Conservation (phyloP, 2,888 invertebrate species). For the Oasisia sp. region DNA sequence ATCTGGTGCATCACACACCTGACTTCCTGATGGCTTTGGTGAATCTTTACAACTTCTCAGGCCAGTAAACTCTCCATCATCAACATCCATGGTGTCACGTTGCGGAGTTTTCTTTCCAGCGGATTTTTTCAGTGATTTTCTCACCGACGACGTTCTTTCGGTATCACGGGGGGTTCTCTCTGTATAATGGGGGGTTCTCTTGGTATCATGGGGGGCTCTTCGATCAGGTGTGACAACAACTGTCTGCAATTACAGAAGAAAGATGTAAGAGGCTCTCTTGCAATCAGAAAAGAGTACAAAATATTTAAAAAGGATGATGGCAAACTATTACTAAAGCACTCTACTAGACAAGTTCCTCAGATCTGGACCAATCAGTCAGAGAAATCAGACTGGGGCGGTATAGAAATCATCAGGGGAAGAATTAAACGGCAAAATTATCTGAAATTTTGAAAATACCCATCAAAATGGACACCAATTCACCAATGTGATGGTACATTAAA, state of each 20-base stretch:
- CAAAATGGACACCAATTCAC: no score
- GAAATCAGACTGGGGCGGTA: constrained; percentile 17
- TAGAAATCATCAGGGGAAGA: neutral
- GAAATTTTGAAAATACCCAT: no score
- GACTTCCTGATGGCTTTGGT: neutral
- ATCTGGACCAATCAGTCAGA: neutral
- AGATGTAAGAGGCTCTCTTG: neutral
- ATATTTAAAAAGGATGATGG: no score
- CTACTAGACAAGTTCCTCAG: neutral
- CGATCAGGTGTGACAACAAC: neutral
- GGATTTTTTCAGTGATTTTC: neutral
- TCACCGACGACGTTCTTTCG: neutral
- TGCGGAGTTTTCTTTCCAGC: neutral
- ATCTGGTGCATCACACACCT: neutral
- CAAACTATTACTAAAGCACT: neutral
- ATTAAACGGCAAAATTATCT: neutral
- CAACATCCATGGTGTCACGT: neutral
- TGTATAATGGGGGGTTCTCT: neutral
- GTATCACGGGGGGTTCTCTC: no score
- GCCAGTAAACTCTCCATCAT: neutral
- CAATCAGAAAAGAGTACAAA: neutral
- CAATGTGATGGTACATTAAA: no score
- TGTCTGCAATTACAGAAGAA: neutral
- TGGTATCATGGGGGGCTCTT: neutral
- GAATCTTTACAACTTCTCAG: neutral